Evolutionary conservation across 1,140 invertebrate genomes (phyloP), one percentile per base, ranked within the genome.

Genomic region (Philaenus spumarius): DNA sequence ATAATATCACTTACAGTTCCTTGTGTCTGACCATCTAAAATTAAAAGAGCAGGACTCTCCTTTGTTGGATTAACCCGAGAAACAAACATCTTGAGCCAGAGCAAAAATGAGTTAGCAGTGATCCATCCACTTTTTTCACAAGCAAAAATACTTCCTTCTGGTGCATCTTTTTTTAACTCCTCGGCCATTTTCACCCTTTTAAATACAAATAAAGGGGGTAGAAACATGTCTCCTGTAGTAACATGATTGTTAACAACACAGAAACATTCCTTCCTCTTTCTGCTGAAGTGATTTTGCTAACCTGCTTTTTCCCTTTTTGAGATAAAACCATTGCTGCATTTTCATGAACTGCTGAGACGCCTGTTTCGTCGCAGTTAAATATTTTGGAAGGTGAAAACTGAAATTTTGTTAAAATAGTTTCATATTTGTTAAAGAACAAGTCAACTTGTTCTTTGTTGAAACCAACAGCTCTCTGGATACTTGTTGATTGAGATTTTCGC

Each of bases 341-440:
- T 57, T 75, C 72, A n/a, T 70, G 69, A 19, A 77, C 71, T 61
- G 67, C 67, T 12, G 72, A 70, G 54, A 74, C 55, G 1, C 72
- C 74, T 40, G 72, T 72, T 62, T 77, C 72, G 66, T 73, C 68
- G 20, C 60, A 30, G 58, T 75, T 73, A 42, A 61, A 73, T 23
- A 72, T 68, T 42, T 61, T 59, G 17, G 24, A 45, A 15, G 62
- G 12, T 42, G 52, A 39, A 51, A 68, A 63, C 6, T 66, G 62
- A 55, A 65, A 58, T 54, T 62, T 64, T 52, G 56, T 22, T 26
- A 30, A 17, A 11, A 65, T 37, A 6, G 2, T 26, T 48, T 58
- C 45, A 26, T 63, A 34, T 51, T 58, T 62, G 6, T 59, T 15
- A 54, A 56, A 66, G 55, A 48, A 7, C 7, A 45, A 15, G 7